Base-by-base conservation (phyloP, 2,113 vertebrate genomes). In the Agapornis roseicollis region DNA sequence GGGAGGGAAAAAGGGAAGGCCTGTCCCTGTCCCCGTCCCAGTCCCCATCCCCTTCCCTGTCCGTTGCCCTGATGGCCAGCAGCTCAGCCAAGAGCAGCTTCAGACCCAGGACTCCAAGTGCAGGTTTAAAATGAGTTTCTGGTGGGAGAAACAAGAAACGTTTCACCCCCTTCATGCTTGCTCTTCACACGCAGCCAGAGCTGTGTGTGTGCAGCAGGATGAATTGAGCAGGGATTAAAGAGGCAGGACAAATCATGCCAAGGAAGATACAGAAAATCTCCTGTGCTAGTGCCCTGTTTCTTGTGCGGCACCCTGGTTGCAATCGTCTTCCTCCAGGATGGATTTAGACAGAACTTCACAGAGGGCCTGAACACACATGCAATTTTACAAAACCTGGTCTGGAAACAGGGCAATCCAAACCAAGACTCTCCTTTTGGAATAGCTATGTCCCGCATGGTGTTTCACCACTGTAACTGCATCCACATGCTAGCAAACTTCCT, bases 381-480 rank as follows among this genome's bases (percentile, higher is more conserved):
- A 55, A 42, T 50, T 63, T 80, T 80, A 88, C 46, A 90, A 64
- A 84, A 44, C 37, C 2, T 1, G 0, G 42, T 83, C 60, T 76
- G 90, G 58, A 83, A 81, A 81, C 1, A 91, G 76, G 24, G 27
- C 39, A 84, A 70, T 12, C 58, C 42, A 86, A 47, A 86, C 33
- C n/a, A 93, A 78, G 50, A 24, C 22, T 92, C 55, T 84, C 49
- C 68, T 77, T 74, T 70, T 4, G 1, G 61, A 84, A n/a, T 17
- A 93, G 61, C 69, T 80, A 68, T 12, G 63, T 91, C 42, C 85
- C 87, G 91, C 74, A 56, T 80, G 85, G 81, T 33, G 2, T 76
- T 95, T 91, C 68, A 85, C 63, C 56, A 52, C 70, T 77, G 16
- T 80, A 96, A 96, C 78, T 85, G 69, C 80, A 90, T 85, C 82